These are phyloP conservation scores for Azorinus chamasolen DNA, from an alignment of 2,888 invertebrate genomes.

Conservation along the genomic window DNA sequence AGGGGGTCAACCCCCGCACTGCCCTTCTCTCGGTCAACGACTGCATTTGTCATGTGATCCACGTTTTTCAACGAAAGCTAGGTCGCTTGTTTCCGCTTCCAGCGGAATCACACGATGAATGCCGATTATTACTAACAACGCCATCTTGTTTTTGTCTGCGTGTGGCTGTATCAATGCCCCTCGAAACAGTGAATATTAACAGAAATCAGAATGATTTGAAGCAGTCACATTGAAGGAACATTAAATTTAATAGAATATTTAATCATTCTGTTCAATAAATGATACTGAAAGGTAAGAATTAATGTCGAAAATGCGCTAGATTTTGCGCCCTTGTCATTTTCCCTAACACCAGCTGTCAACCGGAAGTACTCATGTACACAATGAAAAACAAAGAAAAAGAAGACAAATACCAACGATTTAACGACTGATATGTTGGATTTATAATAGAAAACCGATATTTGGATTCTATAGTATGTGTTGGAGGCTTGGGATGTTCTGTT, in stretches of 20 bases:
- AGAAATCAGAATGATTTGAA: constrained; percentile 23
- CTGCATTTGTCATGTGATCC: too few relatives aligned
- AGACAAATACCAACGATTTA: not conserved
- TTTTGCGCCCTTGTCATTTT: constrained; percentile 11
- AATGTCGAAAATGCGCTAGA: not conserved
- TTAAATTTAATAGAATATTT: not conserved
- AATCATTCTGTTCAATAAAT: not conserved
- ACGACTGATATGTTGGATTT: too few relatives aligned
- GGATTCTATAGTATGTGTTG: too few relatives aligned
- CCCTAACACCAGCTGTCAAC: constrained; percentile 31
- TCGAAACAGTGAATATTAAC: constrained; percentile 30
- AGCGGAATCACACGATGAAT: too few relatives aligned
- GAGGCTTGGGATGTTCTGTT: too few relatives aligned
- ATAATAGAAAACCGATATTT: too few relatives aligned
- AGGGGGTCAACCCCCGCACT: too few relatives aligned
- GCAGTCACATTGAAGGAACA: not conserved
- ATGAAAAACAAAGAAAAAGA: constrained; percentile 54
- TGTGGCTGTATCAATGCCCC: constrained; percentile 28
- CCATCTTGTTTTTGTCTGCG: constrained; percentile 66
- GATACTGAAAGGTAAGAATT: constrained; percentile 7
- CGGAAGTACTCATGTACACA: constrained; percentile 60
- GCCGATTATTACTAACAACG: constrained; percentile 8
- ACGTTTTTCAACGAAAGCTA: too few relatives aligned
- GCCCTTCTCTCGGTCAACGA: too few relatives aligned
- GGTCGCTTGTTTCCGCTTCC: too few relatives aligned